Percentiles rank a stretch among this genome's conserved stretches.
Evolutionary conservation across 1,140 invertebrate species (phyloP).

Genomic region (Leptonema lineaticorne): DNA sequence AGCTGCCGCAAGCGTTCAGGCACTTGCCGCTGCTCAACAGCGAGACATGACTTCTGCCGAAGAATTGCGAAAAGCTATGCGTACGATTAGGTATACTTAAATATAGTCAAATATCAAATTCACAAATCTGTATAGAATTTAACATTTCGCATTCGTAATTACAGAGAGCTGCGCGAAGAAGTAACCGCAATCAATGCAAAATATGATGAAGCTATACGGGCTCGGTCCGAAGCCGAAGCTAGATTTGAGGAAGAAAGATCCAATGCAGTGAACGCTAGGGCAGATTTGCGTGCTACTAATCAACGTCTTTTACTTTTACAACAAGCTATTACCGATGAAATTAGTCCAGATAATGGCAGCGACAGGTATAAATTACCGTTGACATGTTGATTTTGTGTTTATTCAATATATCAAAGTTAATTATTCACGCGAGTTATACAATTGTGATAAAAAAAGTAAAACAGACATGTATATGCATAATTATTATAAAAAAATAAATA

Average conservation of each 20-base stretch:
- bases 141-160: neutral
- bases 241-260: constrained; percentile 46
- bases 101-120: neutral
- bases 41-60: constrained; percentile 79
- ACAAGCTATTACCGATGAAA: constrained; percentile 52
- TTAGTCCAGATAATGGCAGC: constrained; percentile 49
- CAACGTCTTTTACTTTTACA: constrained; percentile 50
- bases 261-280: constrained; percentile 47
- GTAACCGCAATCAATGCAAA: constrained; percentile 45
- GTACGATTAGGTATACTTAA: constrained; percentile 46
- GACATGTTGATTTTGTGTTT: too few relatives aligned
- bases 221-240: constrained; percentile 46
- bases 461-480: too few relatives aligned
- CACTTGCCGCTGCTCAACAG: constrained; percentile 67
- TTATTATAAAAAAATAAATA: too few relatives aligned
- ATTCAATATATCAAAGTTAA: too few relatives aligned
- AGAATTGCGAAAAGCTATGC: constrained; percentile 63
- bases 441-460: too few relatives aligned
- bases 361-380: constrained; percentile 50
- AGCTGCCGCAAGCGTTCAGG: constrained; percentile 75
- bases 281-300: constrained; percentile 50
- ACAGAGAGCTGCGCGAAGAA: constrained; percentile 53
- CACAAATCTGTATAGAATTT: neutral
- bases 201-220: constrained; percentile 46
- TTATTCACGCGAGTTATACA: too few relatives aligned